A percentile compares a stretch with the other conserved stretches of the same genome.
Conservation (phyloP, 2,113 vertebrate genomes). For the Etheostoma cragini region DNA sequence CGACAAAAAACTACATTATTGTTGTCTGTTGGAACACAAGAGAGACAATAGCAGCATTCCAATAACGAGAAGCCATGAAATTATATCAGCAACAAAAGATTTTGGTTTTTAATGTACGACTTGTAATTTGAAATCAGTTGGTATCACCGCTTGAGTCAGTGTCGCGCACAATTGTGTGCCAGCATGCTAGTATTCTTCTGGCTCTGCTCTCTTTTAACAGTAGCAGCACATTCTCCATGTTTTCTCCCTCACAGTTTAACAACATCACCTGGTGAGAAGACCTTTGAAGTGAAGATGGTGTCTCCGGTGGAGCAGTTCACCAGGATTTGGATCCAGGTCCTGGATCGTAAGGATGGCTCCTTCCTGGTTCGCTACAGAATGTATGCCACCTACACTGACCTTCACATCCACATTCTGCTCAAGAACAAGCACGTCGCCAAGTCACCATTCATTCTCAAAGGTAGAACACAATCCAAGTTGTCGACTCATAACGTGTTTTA, state of each 20-base stretch:
- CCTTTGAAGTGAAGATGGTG: slow-evolving; percentile 91
- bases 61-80: neutral
- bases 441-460: slow-evolving; percentile 94
- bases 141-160: neutral
- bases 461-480: slow-evolving; percentile 72
- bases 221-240: neutral
- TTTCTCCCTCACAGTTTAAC: slow-evolving; percentile 85
- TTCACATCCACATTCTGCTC: slow-evolving; percentile 89
- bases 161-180: neutral
- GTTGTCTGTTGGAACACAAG: slow-evolving; percentile 12
- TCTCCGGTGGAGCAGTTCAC: slow-evolving; percentile 91
- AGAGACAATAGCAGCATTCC: neutral
- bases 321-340: slow-evolving; percentile 92
- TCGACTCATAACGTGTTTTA: neutral
- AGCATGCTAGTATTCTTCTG: neutral
- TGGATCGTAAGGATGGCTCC: slow-evolving; percentile 95
- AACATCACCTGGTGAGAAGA: slow-evolving; percentile 90
- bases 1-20: slow-evolving; percentile 6
- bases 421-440: slow-evolving; percentile 87
- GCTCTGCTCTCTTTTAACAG: neutral
- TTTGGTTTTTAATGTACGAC: neutral
- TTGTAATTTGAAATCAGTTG: neutral
- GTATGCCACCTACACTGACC: slow-evolving; percentile 93
- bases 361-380: slow-evolving; percentile 96
- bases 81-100: neutral